Base-by-base conservation (phyloP, 2,113 vertebrate genomes). In the Nothocercus nigrocapillus region DNA sequence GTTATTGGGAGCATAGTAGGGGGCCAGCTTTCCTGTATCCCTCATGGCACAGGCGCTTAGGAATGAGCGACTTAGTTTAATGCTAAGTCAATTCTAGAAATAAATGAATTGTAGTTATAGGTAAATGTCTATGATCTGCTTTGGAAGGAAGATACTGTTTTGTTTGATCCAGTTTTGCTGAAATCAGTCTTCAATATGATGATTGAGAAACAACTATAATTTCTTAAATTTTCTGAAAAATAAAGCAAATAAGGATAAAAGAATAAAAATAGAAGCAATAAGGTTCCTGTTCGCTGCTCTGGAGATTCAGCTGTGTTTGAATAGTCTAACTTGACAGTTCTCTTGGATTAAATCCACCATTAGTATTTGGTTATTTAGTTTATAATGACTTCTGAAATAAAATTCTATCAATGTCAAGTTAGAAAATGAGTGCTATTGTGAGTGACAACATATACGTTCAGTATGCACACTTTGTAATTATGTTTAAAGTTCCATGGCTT, bases 31-130 rank as follows among this genome's bases (percentile, higher is more conserved):
- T 86, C 86, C 69, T 47, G 21, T 74, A 82, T 12, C 12, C 7
- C 1, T 75, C 69, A 88, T 40, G 49, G 28, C 56, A 42, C 0
- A 0, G 44, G 5, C 17, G 22, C 17, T 3, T 62, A 7, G 1
- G 2, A 42, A 17, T 38, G 36, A 38, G 16, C 72, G 81, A 38
- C 32, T 28, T 74, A 10, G 2, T 63, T 76, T 74, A 27, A 58
- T 73, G 9, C 61, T 36, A 22, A 74, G 20, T 77, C 27, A 56
- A 1, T 61, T 79, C 38, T 73, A 49, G 27, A 68, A 82, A 70
- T 45, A 77, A 88, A 30, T 47, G 69, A 54, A 36, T 79, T 15
- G 0, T 76, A 44, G 19, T 66, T 74, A 19, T 51, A 32, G 5
- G 13, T 88, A 45, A 79, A 77, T 70, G 18, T 13, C 17, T 76